Evolutionary conservation across 2,797 vertebrate species (phyloP).

Genomic region (Danio choprae): DNA sequence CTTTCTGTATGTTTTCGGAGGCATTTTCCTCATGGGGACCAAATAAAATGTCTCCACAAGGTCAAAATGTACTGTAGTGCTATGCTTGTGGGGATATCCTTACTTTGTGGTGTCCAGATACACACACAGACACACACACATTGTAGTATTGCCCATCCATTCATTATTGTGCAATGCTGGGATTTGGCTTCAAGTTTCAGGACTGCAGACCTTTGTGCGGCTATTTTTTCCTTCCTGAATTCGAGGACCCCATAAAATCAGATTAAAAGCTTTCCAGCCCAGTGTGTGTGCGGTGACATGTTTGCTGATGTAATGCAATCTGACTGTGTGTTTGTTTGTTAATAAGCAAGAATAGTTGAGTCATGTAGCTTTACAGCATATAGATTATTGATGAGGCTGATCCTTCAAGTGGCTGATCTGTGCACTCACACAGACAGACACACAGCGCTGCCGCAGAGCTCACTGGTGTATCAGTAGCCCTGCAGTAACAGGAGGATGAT

Average conservation of each 20-base stretch:
- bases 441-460: conserved; percentile 55
- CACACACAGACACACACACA: not conserved
- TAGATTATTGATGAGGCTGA: conserved; percentile 44
- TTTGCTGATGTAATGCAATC: conserved; percentile 15
- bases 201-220: conserved; percentile 10
- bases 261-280: not conserved
- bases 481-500: conserved; percentile 44
- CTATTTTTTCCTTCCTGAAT: conserved; percentile 27
- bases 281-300: not conserved
- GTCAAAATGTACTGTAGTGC: too few species aligned
- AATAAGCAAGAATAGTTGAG: conserved; percentile 24
- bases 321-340: not conserved
- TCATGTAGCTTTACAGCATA: conserved; percentile 24
- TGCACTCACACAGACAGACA: conserved; percentile 7
- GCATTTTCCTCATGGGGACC: too few species aligned
- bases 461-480: conserved; percentile 59
- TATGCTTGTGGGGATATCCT: too few species aligned
- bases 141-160: conserved; percentile 10
- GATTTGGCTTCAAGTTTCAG: conserved; percentile 45
- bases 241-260: not conserved
- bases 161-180: conserved; percentile 42
- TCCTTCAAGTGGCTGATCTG: conserved; percentile 49
- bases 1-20: too few species aligned
- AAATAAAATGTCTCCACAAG: too few species aligned
- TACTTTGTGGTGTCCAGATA: not conserved